Percentiles rank a stretch among this genome's conserved stretches.
Conservation (phyloP, 1,140 invertebrate species). For the Glomeris maerens region DNA sequence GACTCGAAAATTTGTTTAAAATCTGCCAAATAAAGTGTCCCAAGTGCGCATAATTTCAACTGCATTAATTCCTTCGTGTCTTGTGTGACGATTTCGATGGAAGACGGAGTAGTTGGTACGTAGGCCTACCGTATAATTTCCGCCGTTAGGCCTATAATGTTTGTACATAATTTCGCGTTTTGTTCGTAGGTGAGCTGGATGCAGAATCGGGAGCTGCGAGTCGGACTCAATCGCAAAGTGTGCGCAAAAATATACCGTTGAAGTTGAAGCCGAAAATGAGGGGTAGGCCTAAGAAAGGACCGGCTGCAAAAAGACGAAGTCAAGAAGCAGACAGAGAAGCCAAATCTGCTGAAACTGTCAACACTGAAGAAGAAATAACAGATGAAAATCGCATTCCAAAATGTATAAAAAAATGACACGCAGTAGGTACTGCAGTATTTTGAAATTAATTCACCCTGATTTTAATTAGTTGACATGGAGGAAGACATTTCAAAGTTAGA, state of each 20-base stretch:
- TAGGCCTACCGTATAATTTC: no score
- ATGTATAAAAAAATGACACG: not conserved
- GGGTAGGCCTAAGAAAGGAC: slow-evolving; percentile 14
- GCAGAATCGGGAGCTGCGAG: no score
- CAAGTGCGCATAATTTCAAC: no score
- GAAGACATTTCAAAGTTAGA: slow-evolving; percentile 76
- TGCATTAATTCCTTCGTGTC: no score
- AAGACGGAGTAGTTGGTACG: no score
- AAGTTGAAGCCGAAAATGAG: slow-evolving; percentile 18
- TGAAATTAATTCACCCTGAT: not conserved
- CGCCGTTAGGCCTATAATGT: no score
- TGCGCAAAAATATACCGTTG: slow-evolving; percentile 18
- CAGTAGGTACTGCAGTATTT: not conserved
- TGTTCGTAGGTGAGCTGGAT: no score
- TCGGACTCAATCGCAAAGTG: slow-evolving; percentile 15
- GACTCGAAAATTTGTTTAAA: no score
- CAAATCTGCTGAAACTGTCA: not conserved
- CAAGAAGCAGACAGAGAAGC: not conserved
- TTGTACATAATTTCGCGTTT: no score
- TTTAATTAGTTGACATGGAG: slow-evolving; percentile 57
- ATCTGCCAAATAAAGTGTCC: no score
- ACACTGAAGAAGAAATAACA: not conserved
- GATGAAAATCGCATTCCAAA: not conserved
- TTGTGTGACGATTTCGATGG: no score
- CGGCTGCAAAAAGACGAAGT: slow-evolving; percentile 1